Base-by-base conservation (phyloP, 2,797 vertebrate species). In the Malurus leucopterus region DNA sequence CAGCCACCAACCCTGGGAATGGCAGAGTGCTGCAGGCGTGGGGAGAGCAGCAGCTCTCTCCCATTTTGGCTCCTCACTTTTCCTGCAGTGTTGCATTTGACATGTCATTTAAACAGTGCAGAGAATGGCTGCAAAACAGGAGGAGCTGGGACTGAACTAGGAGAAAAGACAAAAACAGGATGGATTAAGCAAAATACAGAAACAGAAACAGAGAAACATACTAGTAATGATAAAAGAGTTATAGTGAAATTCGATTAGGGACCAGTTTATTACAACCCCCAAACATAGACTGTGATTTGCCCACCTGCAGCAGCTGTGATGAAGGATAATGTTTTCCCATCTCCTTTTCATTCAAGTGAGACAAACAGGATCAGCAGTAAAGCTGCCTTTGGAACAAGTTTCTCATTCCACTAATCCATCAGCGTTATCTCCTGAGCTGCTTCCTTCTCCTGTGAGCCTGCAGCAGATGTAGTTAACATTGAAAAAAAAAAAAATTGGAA, bases 361-460 rank as follows among this genome's bases (percentile, higher is more conserved):
- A 92, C 70, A 92, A 93, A 84, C 67, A 87, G 49, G 63, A 89
- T 94, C 76, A 87, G 73, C 53, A 75, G 49, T 73, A 91, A 87
- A 92, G 47, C 82, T 80, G 86, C 63, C 49, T 87, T 78, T 74
- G 73, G 79, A 91, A 85, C 63, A 91, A 87, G 79, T 89, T 81
- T 92, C 86, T 92, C 83, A 88, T 94, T 92, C 71, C 68, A 71
- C 68, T 90, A 92, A 95, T 93, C 86, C 77, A 64, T 79, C 79
- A 89, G 49, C 0, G 1, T 90, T 93, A 81, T 91, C 84, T 93
- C 70, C 30, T 24, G 73, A 87, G 82, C 79, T 69, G 59, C 55
- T 50, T 80, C 46, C 73, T 90, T 63, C 63, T 91, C 63, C 53
- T 73, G 49, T 70, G 70, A 88, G 72, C 64, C 84, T 86, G 74